phyloP scores from a whole-genome alignment of 2,113 vertebrate species.

The Kryptolebias marmoratus region DNA sequence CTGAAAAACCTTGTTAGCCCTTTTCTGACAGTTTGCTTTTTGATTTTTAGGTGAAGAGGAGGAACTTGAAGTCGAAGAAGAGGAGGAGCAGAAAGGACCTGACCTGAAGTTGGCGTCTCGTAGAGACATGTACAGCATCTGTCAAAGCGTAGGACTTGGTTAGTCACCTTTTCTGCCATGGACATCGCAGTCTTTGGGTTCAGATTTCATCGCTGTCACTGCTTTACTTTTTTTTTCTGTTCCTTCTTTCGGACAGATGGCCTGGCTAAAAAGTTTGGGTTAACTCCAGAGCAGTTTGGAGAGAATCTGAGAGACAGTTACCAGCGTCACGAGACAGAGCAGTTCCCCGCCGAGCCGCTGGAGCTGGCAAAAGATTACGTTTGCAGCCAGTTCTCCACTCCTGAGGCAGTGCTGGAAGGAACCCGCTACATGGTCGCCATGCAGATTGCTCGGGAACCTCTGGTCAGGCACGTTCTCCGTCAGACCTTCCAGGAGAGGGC shows the following conservation, averaged over 20 bases:
- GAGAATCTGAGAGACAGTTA: conserved; percentile 98
- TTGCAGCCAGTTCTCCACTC: conserved; percentile 93
- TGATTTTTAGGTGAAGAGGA: conserved; percentile 74
- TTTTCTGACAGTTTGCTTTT: not conserved
- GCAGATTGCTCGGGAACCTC: conserved; percentile 95
- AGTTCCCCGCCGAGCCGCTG: conserved; percentile 96
- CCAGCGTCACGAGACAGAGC: conserved; percentile 97
- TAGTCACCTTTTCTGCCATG: conserved; percentile 36
- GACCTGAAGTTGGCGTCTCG: conserved; percentile 97
- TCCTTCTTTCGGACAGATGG: conserved; percentile 83
- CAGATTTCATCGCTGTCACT: rapidly evolving
- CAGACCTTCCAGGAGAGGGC: conserved; percentile 98
- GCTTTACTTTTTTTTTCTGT: not conserved
- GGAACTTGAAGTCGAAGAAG: conserved; percentile 84
- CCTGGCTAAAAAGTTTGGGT: conserved; percentile 96
- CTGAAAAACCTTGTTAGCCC: not conserved
- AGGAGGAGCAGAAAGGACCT: conserved; percentile 93
- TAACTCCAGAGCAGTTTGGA: conserved; percentile 98
- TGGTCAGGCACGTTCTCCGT: conserved; percentile 95
- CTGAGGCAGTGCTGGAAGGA: conserved; percentile 93
- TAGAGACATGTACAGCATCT: conserved; percentile 98
- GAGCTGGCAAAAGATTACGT: conserved; percentile 98
- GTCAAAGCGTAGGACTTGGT: conserved; percentile 95
- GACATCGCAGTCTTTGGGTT: not conserved
- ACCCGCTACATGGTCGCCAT: conserved; percentile 98